Evolutionary conservation across 2,888 invertebrate species (phyloP).

Genomic region (Choreutis nemorana): DNA sequence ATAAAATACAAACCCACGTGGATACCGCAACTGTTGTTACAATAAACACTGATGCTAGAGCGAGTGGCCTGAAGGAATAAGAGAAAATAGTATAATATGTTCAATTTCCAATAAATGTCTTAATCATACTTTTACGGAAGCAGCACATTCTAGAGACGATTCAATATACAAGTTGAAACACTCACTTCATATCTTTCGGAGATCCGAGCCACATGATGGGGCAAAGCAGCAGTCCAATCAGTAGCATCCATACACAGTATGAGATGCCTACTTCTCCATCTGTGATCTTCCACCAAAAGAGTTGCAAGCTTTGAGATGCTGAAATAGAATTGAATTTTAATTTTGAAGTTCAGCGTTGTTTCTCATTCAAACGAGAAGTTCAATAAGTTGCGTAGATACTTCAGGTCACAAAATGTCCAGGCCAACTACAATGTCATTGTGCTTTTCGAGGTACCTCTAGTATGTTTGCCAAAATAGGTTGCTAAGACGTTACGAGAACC

Average conservation of each 20-base stretch:
- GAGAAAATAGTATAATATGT: constrained; percentile 2
- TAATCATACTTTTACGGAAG: too few relatives aligned
- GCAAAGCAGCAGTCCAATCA: constrained; percentile 76
- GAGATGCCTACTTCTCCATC: constrained; percentile 71
- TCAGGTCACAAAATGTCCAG: too few relatives aligned
- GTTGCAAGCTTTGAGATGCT: constrained; percentile 82
- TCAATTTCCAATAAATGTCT: too few relatives aligned
- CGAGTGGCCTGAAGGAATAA: constrained; percentile 62
- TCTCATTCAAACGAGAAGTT: too few relatives aligned
- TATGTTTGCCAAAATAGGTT: too few relatives aligned
- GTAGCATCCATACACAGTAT: constrained; percentile 84
- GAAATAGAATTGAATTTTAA: constrained; percentile 12
- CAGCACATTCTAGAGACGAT: neutral
- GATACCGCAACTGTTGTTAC: constrained; percentile 71
- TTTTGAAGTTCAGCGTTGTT: too few relatives aligned
- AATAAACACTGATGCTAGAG: constrained; percentile 69
- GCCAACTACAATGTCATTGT: too few relatives aligned
- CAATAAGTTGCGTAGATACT: too few relatives aligned
- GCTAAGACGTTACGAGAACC: too few relatives aligned
- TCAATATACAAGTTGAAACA: constrained; percentile 4
- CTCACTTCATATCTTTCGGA: constrained; percentile 92
- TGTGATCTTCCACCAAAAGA: constrained; percentile 77
- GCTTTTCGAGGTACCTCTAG: too few relatives aligned
- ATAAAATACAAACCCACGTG: constrained; percentile 72
- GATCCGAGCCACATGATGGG: constrained; percentile 90